A percentile compares a stretch with the other conserved stretches of the same genome.
These are phyloP conservation scores for Aviceda subcristata DNA, from an alignment of 2,113 vertebrate genomes.

Conservation along the genomic window DNA sequence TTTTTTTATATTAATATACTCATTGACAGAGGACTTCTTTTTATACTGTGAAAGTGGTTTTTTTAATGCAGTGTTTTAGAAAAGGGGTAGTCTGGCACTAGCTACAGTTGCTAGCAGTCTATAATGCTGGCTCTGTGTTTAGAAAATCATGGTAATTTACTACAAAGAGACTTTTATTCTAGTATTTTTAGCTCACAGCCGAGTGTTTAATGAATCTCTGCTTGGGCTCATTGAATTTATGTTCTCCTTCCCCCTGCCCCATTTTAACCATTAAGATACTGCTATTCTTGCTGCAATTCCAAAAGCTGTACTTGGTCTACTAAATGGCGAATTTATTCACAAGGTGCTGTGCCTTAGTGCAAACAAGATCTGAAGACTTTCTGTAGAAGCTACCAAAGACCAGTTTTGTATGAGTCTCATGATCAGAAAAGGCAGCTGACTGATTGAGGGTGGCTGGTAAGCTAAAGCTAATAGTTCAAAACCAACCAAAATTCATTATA, in stretches of 20 bases:
- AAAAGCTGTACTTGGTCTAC: neutral
- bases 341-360: neutral
- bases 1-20: slow-evolving; percentile 7
- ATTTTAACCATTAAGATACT: slow-evolving; percentile 28
- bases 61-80: slow-evolving; percentile 29
- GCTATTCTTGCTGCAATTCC: neutral
- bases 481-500: neutral
- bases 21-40: slow-evolving; percentile 34
- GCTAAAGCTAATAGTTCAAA: neutral
- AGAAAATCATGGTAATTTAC: slow-evolving; percentile 60
- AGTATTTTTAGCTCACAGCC: slow-evolving; percentile 62
- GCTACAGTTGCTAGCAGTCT: slow-evolving; percentile 47
- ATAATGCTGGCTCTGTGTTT: slow-evolving; percentile 64
- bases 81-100: slow-evolving; percentile 45
- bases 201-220: slow-evolving; percentile 57
- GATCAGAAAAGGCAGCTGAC: neutral
- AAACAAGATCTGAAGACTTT: neutral
- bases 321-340: neutral
- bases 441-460: neutral
- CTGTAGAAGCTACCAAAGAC: neutral
- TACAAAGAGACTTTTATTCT: slow-evolving; percentile 67
- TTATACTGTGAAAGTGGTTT: neutral
- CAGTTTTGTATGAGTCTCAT: fast-evolving
- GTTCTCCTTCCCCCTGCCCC: neutral
- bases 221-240: slow-evolving; percentile 52